Conservation (phyloP, 2,888 invertebrate species). For the Actias luna region DNA sequence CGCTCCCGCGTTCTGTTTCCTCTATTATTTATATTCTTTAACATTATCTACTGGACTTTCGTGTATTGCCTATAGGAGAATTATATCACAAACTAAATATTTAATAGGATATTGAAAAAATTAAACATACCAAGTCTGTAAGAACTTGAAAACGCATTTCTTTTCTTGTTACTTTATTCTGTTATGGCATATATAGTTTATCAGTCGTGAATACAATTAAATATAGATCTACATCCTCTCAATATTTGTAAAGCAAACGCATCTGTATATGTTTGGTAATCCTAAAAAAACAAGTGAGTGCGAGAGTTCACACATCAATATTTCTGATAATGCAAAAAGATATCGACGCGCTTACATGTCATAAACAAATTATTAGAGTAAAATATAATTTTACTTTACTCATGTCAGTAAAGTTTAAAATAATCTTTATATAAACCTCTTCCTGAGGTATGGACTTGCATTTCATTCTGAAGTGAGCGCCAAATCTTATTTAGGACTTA, state of each 20-base stretch:
- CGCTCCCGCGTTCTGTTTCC: constrained; percentile 90
- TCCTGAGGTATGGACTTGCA: background rate
- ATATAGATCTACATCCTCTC: background rate
- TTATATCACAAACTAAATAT: background rate
- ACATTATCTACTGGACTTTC: constrained; percentile 90
- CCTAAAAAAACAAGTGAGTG: background rate
- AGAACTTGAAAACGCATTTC: too few species aligned
- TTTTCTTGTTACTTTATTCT: constrained; percentile 5
- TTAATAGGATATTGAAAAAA: background rate
- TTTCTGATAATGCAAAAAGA: background rate
- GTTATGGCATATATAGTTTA: background rate
- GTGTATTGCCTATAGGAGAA: constrained; percentile 79
- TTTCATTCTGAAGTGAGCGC: background rate
- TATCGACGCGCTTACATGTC: background rate
- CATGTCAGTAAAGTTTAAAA: background rate
- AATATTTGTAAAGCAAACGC: background rate
- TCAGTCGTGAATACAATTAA: background rate
- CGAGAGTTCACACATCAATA: background rate
- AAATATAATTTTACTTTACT: background rate
- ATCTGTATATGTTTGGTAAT: background rate
- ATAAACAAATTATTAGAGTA: background rate
- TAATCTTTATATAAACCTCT: background rate
- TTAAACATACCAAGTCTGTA: background rate
- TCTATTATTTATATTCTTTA: constrained; percentile 88
- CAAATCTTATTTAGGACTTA: too few species aligned